These are phyloP conservation scores for Myotis vivesi DNA, from an alignment of 2,797 vertebrate genomes.

Conservation along the genomic window DNA sequence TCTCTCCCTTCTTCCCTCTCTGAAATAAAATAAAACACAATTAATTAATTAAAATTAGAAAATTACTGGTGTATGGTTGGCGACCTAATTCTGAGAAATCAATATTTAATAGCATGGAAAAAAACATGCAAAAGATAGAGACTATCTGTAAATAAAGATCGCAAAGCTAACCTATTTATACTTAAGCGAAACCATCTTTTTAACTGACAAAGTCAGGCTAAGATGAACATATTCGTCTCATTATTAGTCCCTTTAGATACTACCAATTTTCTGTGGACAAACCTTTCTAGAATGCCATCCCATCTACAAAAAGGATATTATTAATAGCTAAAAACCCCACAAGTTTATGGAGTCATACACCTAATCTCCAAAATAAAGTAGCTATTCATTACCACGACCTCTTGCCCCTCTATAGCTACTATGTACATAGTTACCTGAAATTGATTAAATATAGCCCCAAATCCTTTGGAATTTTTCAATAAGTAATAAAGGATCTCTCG, in stretches of 20 bases:
- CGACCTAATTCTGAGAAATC: neutral
- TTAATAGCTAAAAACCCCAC: neutral
- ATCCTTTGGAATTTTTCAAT: neutral
- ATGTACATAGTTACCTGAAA: neutral
- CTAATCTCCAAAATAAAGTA: neutral
- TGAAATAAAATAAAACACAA: neutral
- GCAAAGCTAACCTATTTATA: neutral
- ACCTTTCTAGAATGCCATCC: neutral
- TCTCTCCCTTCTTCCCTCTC: neutral
- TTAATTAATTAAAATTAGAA: neutral
- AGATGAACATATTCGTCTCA: neutral
- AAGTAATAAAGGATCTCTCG: neutral
- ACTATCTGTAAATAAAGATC: neutral
- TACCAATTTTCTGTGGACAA: neutral
- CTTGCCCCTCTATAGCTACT: neutral
- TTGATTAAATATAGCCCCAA: neutral
- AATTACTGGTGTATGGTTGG: neutral
- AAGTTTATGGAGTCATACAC: neutral
- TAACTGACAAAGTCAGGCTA: neutral
- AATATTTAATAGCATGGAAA: neutral
- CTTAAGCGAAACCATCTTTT: neutral
- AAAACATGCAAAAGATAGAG: neutral
- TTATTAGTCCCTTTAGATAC: neutral
- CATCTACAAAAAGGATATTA: neutral
- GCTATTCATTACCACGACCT: neutral